Evolutionary conservation across 1,140 invertebrate genomes (phyloP), one percentile per base, ranked within the genome.

Genomic region (Nylanderia fulva): DNA sequence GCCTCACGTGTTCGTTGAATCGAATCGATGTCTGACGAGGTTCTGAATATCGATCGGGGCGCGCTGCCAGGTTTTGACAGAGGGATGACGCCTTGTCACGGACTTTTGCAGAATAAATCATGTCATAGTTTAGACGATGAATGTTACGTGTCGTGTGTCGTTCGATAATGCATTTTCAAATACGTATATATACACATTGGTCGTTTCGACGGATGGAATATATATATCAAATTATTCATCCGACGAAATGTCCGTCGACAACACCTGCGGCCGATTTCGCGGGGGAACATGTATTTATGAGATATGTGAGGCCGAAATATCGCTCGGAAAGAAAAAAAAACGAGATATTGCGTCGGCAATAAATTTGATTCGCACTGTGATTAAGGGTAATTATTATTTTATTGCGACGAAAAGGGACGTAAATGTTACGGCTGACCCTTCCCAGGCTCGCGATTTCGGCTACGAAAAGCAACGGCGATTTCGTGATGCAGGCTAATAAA

Each of bases 401-500:
- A 88, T 88, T 85, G 24, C 74, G 84, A n/a, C 27, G 56, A 76
- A 48, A 27, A 45, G 18, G 54, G 48, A 82, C 29, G 18, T 27
- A 24, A 77, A 66, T 45, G 86, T 39, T 75, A 83, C 64, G 85
- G 9, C n/a, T 21, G 7, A 58, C 69, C 33, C 52, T 5, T 56
- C n/a, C n/a, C 9, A 18, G 15, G 52, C 58, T 39, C 29, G 83
- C 60, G 83, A 87, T 85, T 84, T 33, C 42, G 27, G 11, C 71
- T 58, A 48, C 60, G 68, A 33, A 61, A 21, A 60, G 69, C 68
- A 33, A 27, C 36, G 11, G 11, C 82, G 74, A 75, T 91, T 89
- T 84, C 92, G 92, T 92, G 92, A 90, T 86, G 86, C 63, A 36
- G 56, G 87, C 90, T 90, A 92, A 92, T 92, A 92, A 92, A 92